phyloP scores from a whole-genome alignment of 1,140 invertebrate genomes.

The Rhyacophila brunnea region DNA sequence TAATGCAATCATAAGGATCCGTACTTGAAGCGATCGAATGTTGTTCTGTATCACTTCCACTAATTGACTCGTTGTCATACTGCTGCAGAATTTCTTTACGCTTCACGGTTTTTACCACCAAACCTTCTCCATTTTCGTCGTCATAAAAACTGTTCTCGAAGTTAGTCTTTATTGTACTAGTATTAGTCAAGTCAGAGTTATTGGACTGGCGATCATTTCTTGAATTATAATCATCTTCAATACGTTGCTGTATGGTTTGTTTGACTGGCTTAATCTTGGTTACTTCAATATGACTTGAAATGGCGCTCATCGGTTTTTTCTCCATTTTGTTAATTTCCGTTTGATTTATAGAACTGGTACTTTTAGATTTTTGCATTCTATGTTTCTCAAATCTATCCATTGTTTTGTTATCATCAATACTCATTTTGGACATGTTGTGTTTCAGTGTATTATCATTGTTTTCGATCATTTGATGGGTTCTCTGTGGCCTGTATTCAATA shows the following conservation, averaged over 20 bases:
- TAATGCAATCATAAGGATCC: constrained; percentile 71
- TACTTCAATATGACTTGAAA: constrained; percentile 21
- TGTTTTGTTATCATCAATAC: constrained; percentile 47
- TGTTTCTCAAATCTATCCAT: constrained; percentile 47
- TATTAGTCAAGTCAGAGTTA: constrained; percentile 53
- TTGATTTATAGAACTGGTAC: constrained; percentile 50
- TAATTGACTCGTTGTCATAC: constrained; percentile 61
- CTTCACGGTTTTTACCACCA: constrained; percentile 67
- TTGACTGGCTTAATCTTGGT: constrained; percentile 51
- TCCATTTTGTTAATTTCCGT: constrained; percentile 49
- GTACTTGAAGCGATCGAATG: constrained; percentile 64
- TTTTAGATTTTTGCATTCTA: constrained; percentile 51
- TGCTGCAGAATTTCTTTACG: constrained; percentile 67
- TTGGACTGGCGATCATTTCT: constrained; percentile 48
- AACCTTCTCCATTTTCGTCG: constrained; percentile 59
- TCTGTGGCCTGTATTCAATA: constrained; percentile 41
- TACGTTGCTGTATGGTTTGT: constrained; percentile 51
- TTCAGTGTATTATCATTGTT: constrained; percentile 30
- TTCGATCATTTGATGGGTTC: constrained; percentile 16
- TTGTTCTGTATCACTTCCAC: constrained; percentile 55
- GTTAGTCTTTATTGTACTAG: constrained; percentile 52
- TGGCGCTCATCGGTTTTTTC: constrained; percentile 35
- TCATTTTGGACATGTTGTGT: constrained; percentile 44
- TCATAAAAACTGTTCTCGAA: constrained; percentile 62
- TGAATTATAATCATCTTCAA: constrained; percentile 47